These are phyloP conservation scores for Agriotes lineatus DNA, from an alignment of 2,888 invertebrate genomes.

Conservation along the genomic window DNA sequence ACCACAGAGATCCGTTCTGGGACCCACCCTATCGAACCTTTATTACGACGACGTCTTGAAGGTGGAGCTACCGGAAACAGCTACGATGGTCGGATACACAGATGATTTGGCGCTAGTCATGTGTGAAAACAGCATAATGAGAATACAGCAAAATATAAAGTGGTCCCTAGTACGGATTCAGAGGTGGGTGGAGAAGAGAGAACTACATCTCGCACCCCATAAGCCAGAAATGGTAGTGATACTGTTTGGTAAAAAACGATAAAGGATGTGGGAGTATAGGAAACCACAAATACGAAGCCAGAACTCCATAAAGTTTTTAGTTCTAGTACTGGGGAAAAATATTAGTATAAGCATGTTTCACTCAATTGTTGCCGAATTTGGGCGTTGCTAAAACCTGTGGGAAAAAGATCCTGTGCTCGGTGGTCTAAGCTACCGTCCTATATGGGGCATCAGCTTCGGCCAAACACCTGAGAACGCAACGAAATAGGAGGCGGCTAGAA, in stretches of 20 bases:
- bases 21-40: too few relatives aligned
- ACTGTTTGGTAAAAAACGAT: constrained; percentile 22
- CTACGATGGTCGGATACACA: too few relatives aligned
- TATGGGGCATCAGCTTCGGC: constrained; percentile 24
- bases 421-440: constrained; percentile 17
- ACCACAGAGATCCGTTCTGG: too few relatives aligned
- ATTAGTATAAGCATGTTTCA: background rate
- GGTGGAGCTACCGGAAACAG: too few relatives aligned
- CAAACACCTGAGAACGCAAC: background rate
- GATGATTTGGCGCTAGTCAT: too few relatives aligned
- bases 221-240: constrained; percentile 37
- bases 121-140: background rate
- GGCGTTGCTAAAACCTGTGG: constrained; percentile 5
- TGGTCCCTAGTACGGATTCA: background rate
- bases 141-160: background rate
- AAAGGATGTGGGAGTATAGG: constrained; percentile 4
- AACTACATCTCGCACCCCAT: constrained; percentile 29
- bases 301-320: background rate
- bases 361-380: background rate
- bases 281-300: background rate
- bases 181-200: background rate
- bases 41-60: too few relatives aligned
- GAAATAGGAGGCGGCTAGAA: background rate
- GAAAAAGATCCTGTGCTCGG: constrained; percentile 4
- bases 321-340: too few relatives aligned